These are phyloP conservation scores for Semnornis frantzii DNA, from an alignment of 2,113 vertebrate genomes.

Conservation along the genomic window DNA sequence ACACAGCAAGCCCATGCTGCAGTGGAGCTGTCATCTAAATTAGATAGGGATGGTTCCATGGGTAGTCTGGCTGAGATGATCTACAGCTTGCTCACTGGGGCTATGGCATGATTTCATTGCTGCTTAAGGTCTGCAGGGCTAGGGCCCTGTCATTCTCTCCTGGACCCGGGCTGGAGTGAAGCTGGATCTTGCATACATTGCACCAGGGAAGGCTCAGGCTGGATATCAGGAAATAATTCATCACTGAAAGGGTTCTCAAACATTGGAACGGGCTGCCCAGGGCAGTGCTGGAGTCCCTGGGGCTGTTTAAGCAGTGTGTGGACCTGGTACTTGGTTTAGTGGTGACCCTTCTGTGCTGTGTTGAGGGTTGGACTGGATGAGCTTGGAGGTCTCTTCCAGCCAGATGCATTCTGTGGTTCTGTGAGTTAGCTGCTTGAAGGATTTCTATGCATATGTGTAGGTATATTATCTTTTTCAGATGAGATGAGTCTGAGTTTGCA, in stretches of 20 bases:
- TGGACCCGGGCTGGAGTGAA: neutral
- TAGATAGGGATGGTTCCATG: conserved; percentile 68
- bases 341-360: too few relatives aligned
- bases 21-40: conserved; percentile 44
- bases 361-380: too few relatives aligned
- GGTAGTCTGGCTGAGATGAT: conserved; percentile 74
- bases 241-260: too few relatives aligned
- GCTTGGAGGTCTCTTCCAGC: too few relatives aligned
- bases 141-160: neutral
- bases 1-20: conserved; percentile 50
- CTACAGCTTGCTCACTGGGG: conserved; percentile 52
- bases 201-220: too few relatives aligned
- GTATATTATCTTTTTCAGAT: neutral
- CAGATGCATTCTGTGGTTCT: too few relatives aligned
- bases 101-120: conserved; percentile 55
- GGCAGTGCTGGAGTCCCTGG: too few relatives aligned
- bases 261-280: too few relatives aligned
- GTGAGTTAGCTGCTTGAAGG: neutral
- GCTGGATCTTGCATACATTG: neutral
- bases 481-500: neutral
- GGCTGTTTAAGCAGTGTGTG: too few relatives aligned
- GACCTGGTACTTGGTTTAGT: too few relatives aligned
- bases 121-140: neutral
- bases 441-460: accelerated
- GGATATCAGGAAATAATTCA: too few relatives aligned